Percentiles rank a stretch among this genome's conserved stretches.
phyloP scores from a whole-genome alignment of 2,888 invertebrate genomes.

The Nephrotoma appendiculata region DNA sequence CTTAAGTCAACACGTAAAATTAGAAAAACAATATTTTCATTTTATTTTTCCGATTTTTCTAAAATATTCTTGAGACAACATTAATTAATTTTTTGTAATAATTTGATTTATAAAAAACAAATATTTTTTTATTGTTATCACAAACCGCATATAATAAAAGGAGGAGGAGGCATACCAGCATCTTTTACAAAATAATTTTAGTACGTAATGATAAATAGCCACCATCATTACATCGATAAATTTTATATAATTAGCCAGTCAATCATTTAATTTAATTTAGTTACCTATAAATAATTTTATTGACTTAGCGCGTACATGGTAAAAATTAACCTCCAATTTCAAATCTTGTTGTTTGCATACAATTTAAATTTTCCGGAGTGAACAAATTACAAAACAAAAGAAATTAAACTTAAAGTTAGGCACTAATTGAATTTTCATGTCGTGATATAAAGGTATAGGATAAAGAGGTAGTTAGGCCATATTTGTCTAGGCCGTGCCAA shows the following conservation, averaged over 20 bases:
- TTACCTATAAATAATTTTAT: not conserved
- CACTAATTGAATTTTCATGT: not conserved
- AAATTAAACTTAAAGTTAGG: not conserved
- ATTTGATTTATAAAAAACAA: not conserved
- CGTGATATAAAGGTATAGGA: not conserved
- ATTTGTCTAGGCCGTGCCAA: not conserved
- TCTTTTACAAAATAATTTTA: not conserved
- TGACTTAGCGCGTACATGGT: not conserved
- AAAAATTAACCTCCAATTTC: not conserved
- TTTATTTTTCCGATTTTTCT: not conserved
- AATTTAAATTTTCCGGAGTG: not conserved
- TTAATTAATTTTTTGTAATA: not conserved
- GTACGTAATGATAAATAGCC: not conserved
- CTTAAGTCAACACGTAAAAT: not conserved
- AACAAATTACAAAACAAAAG: not conserved
- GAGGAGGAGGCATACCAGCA: not conserved
- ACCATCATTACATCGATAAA: not conserved
- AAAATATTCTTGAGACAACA: not conserved
- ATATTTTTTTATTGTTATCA: not conserved
- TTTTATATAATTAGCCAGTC: not conserved
- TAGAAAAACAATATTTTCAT: not conserved
- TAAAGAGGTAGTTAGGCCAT: not conserved
- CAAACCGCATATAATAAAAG: not conserved
- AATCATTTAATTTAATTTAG: not conserved
- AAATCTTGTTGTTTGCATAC: not conserved